Percentiles rank a stretch among this genome's conserved stretches.
These are phyloP conservation scores for Aselliscus stoliczkanus DNA, from an alignment of 2,797 vertebrate genomes.

Conservation along the genomic window DNA sequence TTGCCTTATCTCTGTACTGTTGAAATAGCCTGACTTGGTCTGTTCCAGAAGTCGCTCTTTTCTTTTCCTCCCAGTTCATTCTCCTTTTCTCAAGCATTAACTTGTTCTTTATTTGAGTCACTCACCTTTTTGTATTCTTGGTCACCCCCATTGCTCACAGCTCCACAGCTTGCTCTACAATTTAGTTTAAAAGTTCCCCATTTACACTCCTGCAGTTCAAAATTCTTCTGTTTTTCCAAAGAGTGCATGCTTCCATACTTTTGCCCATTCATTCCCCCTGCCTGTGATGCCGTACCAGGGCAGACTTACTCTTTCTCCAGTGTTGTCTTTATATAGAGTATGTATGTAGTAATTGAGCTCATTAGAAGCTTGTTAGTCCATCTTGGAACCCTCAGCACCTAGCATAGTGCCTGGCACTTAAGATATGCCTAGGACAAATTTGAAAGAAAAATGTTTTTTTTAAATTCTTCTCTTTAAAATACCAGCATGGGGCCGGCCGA, in stretches of 20 bases:
- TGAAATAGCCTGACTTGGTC: neutral
- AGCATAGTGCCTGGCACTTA: neutral
- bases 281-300: neutral
- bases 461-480: neutral
- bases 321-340: neutral
- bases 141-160: neutral
- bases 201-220: neutral
- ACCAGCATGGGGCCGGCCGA: too few relatives aligned
- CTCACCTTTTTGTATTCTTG: neutral
- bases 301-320: neutral
- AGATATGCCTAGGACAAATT: neutral
- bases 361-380: neutral
- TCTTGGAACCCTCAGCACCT: neutral
- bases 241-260: neutral
- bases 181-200: neutral
- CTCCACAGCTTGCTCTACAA: neutral
- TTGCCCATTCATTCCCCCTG: fast-evolving
- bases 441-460: neutral
- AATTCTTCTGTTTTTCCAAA: neutral
- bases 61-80: neutral
- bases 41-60: neutral
- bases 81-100: neutral
- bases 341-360: neutral
- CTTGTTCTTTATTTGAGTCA: neutral
- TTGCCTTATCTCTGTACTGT: neutral